Evolutionary conservation across 2,888 invertebrate genomes (phyloP).

Genomic region (Coremacera marginata): DNA sequence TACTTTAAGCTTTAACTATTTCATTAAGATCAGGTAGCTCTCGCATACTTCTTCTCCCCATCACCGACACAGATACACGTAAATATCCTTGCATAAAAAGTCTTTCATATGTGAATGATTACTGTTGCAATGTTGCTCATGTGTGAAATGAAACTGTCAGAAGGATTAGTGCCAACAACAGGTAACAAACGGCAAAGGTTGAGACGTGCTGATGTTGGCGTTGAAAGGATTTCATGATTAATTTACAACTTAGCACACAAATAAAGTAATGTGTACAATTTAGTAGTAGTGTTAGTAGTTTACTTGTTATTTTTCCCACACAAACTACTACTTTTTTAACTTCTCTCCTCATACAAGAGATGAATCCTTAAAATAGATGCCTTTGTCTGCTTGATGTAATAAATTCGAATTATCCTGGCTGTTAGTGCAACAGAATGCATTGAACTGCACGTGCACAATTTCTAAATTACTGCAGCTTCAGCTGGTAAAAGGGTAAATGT

Average conservation of each 20-base stretch:
- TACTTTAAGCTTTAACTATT: background rate
- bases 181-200: background rate
- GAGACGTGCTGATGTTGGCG: background rate
- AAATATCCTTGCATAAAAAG: background rate
- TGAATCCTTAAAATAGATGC: background rate
- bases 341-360: no score
- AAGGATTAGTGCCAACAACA: slow-evolving; percentile 20
- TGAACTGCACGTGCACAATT: slow-evolving; percentile 15
- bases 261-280: background rate
- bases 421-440: slow-evolving; percentile 2
- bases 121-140: slow-evolving; percentile 6
- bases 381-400: slow-evolving; percentile 4
- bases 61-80: background rate
- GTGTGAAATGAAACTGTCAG: slow-evolving; percentile 24
- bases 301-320: background rate
- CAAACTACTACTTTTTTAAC: background rate
- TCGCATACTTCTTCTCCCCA: background rate
- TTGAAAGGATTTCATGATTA: slow-evolving; percentile 17
- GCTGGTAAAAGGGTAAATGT: no score
- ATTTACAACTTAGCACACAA: background rate
- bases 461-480: slow-evolving; percentile 8
- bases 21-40: background rate
- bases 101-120: background rate
- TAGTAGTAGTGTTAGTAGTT: background rate
- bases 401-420: slow-evolving; percentile 22